Evolutionary conservation across 2,888 invertebrate genomes (phyloP), one percentile per base, ranked within the genome.

Genomic region (Limnephilus marmoratus): DNA sequence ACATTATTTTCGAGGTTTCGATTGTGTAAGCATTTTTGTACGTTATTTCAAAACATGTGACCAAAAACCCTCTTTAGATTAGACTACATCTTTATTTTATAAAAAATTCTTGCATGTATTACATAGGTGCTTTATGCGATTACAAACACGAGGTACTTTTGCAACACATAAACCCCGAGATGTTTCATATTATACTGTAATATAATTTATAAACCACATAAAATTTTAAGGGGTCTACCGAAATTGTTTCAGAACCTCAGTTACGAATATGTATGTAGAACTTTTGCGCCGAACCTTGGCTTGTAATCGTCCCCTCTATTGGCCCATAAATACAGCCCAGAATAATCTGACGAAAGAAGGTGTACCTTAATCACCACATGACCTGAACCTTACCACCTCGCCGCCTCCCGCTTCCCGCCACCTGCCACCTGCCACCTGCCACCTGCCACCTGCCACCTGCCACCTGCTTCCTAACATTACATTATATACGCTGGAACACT

Each of bases 251-350:
- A 45, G 86, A 24, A 41, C 86, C 24, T 86, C 86, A 29, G 68
- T 88, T 18, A 31, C 45, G 34, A 85, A 82, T 82, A 34, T 41
- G 85, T 11, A 86, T 29, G 49, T 45, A 11, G 49, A 86, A 80
- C 37, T 80, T n/a, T 88, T 37, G 80, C 88, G 12, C 88, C 88
- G 37, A 80, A 80, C 88, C 68, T 31, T 34, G 87, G 88, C 88
- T 68, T 89, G 88, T 89, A 89, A 89, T 89, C 88, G 88, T 31
- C 37, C 11, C 80, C 81, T 89, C 88, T 89, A 89, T 89, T 80
- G 88, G 80, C 80, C 88, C 88, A 89, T 89, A 89, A 89, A 89
- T 89, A 89, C 80, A 34, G 80, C 88, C 88, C 80, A 68, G 88
- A 81, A 89, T 89, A 89, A 89, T 41, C 31, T 41, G 88, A 80